Percentiles rank a stretch among this genome's conserved stretches.
These are phyloP conservation scores for Zaprionus bogoriensis DNA, from an alignment of 2,888 invertebrate genomes.

Conservation along the genomic window DNA sequence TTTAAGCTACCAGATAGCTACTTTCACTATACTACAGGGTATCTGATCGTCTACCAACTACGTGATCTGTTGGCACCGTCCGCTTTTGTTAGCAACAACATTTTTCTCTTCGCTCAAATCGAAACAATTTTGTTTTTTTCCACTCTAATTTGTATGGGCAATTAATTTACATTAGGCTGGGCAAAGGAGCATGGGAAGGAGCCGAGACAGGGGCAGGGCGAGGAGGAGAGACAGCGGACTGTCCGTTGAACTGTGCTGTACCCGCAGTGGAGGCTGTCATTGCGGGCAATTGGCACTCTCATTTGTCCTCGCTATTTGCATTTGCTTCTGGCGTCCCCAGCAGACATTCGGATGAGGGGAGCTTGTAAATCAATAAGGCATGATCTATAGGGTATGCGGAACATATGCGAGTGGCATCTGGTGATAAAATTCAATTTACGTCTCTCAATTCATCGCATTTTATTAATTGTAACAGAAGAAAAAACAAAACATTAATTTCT, in stretches of 20 bases:
- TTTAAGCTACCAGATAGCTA: too few relatives aligned
- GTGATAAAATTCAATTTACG: conserved; percentile 35
- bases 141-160: conserved; percentile 66
- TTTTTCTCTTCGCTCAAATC: conserved; percentile 30
- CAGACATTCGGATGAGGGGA: background rate
- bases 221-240: background rate
- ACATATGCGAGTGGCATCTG: background rate
- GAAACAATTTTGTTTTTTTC: conserved; percentile 45
- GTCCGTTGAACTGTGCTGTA: background rate
- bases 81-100: conserved; percentile 8
- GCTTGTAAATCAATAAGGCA: background rate
- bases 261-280: background rate
- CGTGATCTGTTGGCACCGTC: background rate
- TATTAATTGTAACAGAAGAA: conserved; percentile 27
- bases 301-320: background rate
- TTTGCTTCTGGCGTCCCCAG: background rate
- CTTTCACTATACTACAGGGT: background rate
- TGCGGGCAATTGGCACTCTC: background rate
- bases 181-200: background rate
- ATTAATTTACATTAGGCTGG: conserved; percentile 66
- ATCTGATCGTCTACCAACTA: background rate
- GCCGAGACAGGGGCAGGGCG: background rate
- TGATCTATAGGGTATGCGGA: conserved; percentile 1
- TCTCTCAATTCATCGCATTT: conserved; percentile 22
- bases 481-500: conserved; percentile 4